A percentile compares a stretch with the other conserved stretches of the same genome.
Evolutionary conservation across 1,140 invertebrate species (phyloP).

Genomic region (Chelonus insularis): DNA sequence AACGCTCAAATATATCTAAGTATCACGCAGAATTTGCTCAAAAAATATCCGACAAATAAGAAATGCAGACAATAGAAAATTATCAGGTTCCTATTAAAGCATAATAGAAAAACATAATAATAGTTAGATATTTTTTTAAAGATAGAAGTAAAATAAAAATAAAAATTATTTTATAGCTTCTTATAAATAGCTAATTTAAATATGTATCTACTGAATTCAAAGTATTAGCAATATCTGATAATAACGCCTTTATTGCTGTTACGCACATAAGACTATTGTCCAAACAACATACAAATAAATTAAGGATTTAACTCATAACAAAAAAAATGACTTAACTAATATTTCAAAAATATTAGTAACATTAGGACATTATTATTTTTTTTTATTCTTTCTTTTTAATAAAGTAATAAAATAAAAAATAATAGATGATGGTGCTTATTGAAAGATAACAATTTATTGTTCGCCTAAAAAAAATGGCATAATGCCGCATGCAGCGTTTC

Average conservation of each 20-base stretch:
- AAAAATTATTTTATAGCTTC: not conserved
- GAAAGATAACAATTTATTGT: conserved; percentile 29
- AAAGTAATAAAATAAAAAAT: conserved; percentile 26
- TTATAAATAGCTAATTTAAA: not conserved
- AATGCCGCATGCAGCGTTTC: conserved; percentile 29
- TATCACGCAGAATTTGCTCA: conserved; percentile 63
- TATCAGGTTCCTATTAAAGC: not conserved
- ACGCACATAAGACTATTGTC: conserved; percentile 19
- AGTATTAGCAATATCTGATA: not conserved
- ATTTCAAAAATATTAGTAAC: not conserved
- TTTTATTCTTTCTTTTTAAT: conserved; percentile 22
- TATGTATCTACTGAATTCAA: conserved; percentile 7
- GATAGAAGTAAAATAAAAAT: not conserved
- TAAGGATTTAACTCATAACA: not conserved
- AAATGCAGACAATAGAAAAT: conserved; percentile 58
- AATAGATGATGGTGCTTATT: conserved; percentile 25
- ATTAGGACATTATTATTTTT: conserved; percentile 13
- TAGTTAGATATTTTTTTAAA: not conserved
- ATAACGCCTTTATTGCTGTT: conserved; percentile 19
- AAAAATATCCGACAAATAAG: conserved; percentile 63
- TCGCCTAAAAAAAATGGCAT: conserved; percentile 30
- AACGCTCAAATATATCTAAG: conserved; percentile 68
- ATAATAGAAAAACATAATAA: not conserved
- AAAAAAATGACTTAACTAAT: not conserved
- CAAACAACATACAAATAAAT: conserved; percentile 4